Evolutionary conservation across 2,888 invertebrate species (phyloP).

Genomic region (Eumacrocentrus americanus): DNA sequence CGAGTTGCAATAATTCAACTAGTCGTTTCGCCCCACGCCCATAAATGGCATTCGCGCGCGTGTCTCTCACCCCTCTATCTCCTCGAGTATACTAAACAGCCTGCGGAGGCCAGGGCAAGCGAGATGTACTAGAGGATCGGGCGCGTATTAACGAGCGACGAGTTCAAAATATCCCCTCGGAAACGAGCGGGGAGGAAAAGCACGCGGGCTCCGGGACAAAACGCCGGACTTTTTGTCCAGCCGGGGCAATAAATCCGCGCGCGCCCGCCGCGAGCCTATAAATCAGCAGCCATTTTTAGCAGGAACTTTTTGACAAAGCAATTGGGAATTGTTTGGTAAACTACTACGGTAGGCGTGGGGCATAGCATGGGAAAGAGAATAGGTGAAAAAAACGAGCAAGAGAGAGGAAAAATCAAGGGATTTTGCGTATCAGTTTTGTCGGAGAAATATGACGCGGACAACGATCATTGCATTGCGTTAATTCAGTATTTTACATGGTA

Average conservation of each 20-base stretch:
- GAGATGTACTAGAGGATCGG: constrained; percentile 25
- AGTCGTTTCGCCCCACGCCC: not conserved
- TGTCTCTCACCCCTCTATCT: constrained; percentile 7
- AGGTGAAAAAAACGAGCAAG: not conserved
- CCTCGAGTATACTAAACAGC: not conserved
- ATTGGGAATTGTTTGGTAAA: constrained; percentile 59
- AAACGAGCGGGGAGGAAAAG: constrained; percentile 14
- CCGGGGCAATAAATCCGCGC: constrained; percentile 45
- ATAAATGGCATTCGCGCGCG: constrained; percentile 16
- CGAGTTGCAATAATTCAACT: constrained; percentile 16
- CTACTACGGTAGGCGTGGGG: constrained; percentile 27
- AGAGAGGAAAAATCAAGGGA: constrained; percentile 18
- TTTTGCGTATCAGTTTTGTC: constrained; percentile 10
- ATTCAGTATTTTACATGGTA: constrained; percentile 28
- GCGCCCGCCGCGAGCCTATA: constrained; percentile 39
- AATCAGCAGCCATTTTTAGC: constrained; percentile 55
- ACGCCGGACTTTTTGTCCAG: constrained; percentile 39
- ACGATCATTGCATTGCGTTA: constrained; percentile 19
- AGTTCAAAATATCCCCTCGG: constrained; percentile 47
- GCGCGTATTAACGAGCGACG: constrained; percentile 49
- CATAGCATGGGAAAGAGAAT: constrained; percentile 35
- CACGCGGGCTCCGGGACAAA: constrained; percentile 31
- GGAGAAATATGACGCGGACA: constrained; percentile 19
- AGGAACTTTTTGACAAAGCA: constrained; percentile 58
- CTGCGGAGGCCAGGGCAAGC: not conserved